Conservation (phyloP, 2,888 invertebrate species). For the Calameuta filiformis region DNA sequence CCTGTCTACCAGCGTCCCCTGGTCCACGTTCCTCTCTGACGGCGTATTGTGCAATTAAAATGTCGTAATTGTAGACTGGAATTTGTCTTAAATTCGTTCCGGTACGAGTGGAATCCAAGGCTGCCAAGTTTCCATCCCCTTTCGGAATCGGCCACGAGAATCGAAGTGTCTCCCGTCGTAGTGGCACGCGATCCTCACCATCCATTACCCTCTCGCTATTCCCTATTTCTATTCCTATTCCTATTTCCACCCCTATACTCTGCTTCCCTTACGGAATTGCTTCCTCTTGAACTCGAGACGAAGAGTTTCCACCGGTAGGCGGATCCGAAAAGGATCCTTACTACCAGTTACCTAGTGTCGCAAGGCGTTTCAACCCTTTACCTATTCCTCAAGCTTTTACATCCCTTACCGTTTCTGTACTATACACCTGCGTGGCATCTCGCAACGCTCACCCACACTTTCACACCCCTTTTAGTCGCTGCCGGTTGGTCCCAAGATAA, state of each 20-base stretch:
- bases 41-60: slow-evolving; percentile 54
- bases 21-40: slow-evolving; percentile 18
- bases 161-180: neutral
- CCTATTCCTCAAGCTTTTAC: neutral
- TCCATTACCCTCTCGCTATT: neutral
- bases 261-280: neutral
- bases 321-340: neutral
- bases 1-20: slow-evolving; percentile 12
- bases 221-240: neutral
- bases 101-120: neutral
- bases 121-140: neutral
- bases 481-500: neutral
- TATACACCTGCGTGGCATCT: neutral
- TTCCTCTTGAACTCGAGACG: neutral
- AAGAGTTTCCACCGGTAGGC: too few relatives aligned
- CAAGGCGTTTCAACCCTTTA: neutral
- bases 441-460: neutral
- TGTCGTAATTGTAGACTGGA: slow-evolving; percentile 45
- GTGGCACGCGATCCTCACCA: neutral
- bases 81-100: slow-evolving; percentile 14
- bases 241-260: neutral
- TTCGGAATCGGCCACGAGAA: neutral
- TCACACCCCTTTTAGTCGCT: neutral
- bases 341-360: neutral
- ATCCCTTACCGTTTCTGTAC: neutral